Percentiles rank a stretch among this genome's conserved stretches.
Evolutionary conservation across 2,797 vertebrate species (phyloP).

Genomic region (Ceryle rudis): DNA sequence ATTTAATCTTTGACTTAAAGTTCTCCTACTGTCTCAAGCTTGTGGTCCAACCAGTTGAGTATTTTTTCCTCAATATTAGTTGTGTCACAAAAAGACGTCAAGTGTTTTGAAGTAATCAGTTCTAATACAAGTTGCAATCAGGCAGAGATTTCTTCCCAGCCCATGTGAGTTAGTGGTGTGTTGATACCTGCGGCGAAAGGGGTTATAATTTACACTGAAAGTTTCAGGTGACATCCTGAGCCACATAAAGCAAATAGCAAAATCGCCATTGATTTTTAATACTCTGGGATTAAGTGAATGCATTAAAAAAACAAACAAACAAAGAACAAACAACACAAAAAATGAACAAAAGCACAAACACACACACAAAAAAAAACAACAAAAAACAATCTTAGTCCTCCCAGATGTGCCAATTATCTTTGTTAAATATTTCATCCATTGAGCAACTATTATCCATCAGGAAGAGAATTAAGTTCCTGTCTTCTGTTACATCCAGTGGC

Average conservation of each 20-base stretch:
- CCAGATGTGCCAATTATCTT: neutral
- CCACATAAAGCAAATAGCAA: neutral
- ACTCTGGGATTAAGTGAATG: neutral
- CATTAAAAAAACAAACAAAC: neutral
- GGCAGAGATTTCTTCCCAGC: neutral
- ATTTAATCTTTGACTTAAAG: neutral
- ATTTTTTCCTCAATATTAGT: neutral
- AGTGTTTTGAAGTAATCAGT: neutral
- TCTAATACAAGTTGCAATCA: neutral
- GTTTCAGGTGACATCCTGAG: neutral
- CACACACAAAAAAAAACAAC: too few relatives aligned
- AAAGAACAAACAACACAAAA: too few relatives aligned
- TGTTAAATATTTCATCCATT: neutral
- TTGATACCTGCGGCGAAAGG: neutral
- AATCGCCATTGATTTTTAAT: slow-evolving; percentile 13
- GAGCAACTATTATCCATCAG: neutral
- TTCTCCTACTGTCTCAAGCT: neutral
- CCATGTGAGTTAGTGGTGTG: neutral
- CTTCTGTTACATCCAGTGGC: neutral
- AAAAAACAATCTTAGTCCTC: neutral
- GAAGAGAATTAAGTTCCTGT: neutral
- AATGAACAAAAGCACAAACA: too few relatives aligned
- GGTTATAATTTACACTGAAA: neutral
- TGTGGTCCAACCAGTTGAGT: neutral
- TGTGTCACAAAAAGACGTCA: neutral